phyloP scores from a whole-genome alignment of 2,888 invertebrate genomes.

The Lomographa bimaculata region DNA sequence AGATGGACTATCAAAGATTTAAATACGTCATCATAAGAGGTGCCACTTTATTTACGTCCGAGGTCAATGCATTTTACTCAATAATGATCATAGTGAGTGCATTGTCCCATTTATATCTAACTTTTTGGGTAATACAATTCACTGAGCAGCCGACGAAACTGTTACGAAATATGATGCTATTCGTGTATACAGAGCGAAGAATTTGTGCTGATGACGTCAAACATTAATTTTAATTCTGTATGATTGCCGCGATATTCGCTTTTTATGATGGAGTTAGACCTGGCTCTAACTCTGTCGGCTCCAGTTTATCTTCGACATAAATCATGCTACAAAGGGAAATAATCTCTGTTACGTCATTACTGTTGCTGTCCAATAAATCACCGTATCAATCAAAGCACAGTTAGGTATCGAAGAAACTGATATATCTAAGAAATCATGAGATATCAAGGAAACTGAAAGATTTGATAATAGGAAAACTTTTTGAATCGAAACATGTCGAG shows the following conservation, averaged over 20 bases:
- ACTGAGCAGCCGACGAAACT: slow-evolving; percentile 1
- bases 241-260: slow-evolving; percentile 27
- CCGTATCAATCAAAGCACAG: slow-evolving; percentile 11
- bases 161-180: slow-evolving; percentile 31
- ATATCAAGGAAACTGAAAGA: slow-evolving; percentile 16
- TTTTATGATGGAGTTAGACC: slow-evolving; percentile 25
- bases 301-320: neutral
- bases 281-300: neutral
- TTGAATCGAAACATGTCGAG: slow-evolving; percentile 15
- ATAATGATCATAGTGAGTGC: neutral
- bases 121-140: too few relatives aligned
- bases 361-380: slow-evolving; percentile 14
- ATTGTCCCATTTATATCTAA: slow-evolving; percentile 1
- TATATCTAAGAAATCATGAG: too few relatives aligned
- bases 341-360: slow-evolving; percentile 10
- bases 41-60: slow-evolving; percentile 5
- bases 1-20: neutral
- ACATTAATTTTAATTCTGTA: slow-evolving; percentile 33
- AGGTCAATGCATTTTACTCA: slow-evolving; percentile 12
- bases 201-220: slow-evolving; percentile 33
- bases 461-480: slow-evolving; percentile 14
- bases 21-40: slow-evolving; percentile 6
- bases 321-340: slow-evolving; percentile 9
- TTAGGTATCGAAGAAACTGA: slow-evolving; percentile 7
- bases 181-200: slow-evolving; percentile 25